Conservation (phyloP, 2,797 vertebrate species). For the Denticeps clupeoides region DNA sequence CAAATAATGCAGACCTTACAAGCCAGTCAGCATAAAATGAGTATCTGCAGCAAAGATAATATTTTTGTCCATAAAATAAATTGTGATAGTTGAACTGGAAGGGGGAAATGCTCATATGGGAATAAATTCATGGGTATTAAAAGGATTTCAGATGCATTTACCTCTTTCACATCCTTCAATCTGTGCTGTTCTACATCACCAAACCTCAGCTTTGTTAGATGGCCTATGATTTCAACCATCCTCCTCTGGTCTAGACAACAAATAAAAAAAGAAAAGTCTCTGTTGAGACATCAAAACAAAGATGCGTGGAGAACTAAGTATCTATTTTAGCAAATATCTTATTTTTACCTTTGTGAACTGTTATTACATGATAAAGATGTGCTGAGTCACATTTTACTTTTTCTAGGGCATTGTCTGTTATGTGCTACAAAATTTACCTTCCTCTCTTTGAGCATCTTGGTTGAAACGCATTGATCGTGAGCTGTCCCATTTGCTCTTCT, state of each 20-base stretch:
- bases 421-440: no score
- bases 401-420: neutral
- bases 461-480: conserved; percentile 87
- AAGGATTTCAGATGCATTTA: no score
- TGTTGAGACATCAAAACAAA: no score
- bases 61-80: neutral
- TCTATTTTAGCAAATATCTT: no score
- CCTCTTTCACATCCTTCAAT: conserved; percentile 81
- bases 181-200: conserved; percentile 78
- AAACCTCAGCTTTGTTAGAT: conserved; percentile 87
- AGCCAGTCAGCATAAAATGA: conserved; percentile 12
- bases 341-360: no score
- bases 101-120: no score
- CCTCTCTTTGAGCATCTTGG: conserved; percentile 93
- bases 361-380: no score
- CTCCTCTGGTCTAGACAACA: conserved; percentile 96
- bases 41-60: conserved; percentile 17
- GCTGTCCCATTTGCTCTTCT: conserved; percentile 93
- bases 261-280: no score
- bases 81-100: no score
- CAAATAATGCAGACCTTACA: neutral
- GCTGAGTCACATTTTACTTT: no score
- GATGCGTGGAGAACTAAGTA: no score
- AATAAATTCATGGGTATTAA: no score
- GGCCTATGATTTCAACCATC: conserved; percentile 86